Evolutionary conservation across 2,113 vertebrate species (phyloP), one percentile per base, ranked within the genome.

Genomic region (Nicator chloris): DNA sequence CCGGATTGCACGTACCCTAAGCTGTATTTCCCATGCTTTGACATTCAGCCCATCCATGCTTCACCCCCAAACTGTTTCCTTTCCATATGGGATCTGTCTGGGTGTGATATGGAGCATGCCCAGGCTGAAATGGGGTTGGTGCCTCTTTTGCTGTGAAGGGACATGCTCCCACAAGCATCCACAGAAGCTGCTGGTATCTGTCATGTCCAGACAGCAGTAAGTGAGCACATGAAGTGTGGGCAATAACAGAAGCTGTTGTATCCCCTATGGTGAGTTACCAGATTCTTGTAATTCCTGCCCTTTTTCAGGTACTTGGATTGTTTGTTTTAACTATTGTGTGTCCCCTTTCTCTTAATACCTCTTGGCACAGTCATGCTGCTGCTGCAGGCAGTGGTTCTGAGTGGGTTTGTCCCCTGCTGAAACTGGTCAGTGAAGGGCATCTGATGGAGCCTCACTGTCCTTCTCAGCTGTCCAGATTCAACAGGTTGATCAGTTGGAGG

Each of bases 1-100:
- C 69, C 86, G 85, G 40, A 61, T 64, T 83, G 85, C 94, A 93
- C 79, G 63, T 96, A 95, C 87, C 75, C 81, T 47, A 20, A 66
- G 40, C 90, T 88, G n/a, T 54, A 22, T 90, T 95, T 94, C 94
- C 75, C 80, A 45, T 93, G 71, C 76, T 66, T 90, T 93, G 54
- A 77, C 72, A 15, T 73, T 83, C 56, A 78, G 68, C 56, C 82
- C 21, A 20, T 88, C 56, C 35, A 7, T 49, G 23, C 50, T 31
- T 82, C 1, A 1, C 30, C 90, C 44, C 50, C 3, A 0, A 39
- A 19, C 72, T 60, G 39, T 73, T 79, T 92, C 31, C 33, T 87
- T 91, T 82, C 75, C 0, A 0, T 40, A 3, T 70, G 71, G 51
- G 42, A 26, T 47, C 56, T 82, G 0, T 59, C 47, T 59, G 1